phyloP scores from a whole-genome alignment of 2,888 invertebrate species.

The Caenorhabditis zanzibari region DNA sequence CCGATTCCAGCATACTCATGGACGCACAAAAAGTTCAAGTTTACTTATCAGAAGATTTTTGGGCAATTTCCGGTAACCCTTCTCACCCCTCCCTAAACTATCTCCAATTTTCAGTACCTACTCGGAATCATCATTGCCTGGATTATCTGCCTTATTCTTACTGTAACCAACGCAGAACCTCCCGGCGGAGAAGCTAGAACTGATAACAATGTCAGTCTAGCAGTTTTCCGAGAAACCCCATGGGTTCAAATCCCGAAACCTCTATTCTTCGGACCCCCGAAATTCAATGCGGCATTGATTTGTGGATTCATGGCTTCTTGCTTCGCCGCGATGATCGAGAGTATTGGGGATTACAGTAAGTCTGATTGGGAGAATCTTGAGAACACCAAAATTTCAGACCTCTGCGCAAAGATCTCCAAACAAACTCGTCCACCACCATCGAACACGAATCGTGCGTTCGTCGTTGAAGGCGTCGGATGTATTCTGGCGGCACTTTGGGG shows the following conservation, averaged over 20 bases:
- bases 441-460: slow-evolving; percentile 78
- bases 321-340: slow-evolving; percentile 77
- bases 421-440: slow-evolving; percentile 75
- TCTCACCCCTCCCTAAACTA: too few species aligned
- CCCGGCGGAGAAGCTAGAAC: slow-evolving; percentile 72
- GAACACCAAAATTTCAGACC: slow-evolving; percentile 18
- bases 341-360: slow-evolving; percentile 73
- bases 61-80: slow-evolving; percentile 76
- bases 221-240: slow-evolving; percentile 72
- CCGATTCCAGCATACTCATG: slow-evolving; percentile 76
- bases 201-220: slow-evolving; percentile 75
- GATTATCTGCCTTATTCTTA: slow-evolving; percentile 75
- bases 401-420: slow-evolving; percentile 68
- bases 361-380: neutral
- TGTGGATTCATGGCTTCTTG: slow-evolving; percentile 78
- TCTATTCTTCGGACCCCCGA: slow-evolving; percentile 73
- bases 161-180: slow-evolving; percentile 74
- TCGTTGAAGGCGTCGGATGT: slow-evolving; percentile 77
- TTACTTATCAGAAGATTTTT: slow-evolving; percentile 70
- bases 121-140: slow-evolving; percentile 75
- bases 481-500: slow-evolving; percentile 76
- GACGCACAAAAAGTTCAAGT: slow-evolving; percentile 51
- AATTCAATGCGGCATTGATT: slow-evolving; percentile 70
- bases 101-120: slow-evolving; percentile 67
- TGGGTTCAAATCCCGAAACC: slow-evolving; percentile 80